Percentiles rank a stretch among this genome's conserved stretches.
Conservation (phyloP, 2,888 invertebrate genomes). For the Abrostola triplasia region DNA sequence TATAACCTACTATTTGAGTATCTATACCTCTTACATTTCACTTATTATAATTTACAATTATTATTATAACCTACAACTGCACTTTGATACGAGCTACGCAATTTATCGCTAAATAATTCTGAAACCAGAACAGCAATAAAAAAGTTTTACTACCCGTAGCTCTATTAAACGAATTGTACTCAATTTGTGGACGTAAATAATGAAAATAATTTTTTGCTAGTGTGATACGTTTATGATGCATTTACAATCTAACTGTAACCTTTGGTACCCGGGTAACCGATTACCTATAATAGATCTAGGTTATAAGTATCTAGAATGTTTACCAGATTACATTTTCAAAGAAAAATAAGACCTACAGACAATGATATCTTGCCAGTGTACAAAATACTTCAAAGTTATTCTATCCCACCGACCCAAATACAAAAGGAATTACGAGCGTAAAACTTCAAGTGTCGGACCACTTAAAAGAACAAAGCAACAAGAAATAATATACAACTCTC, state of each 20-base stretch:
- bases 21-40: too few species aligned
- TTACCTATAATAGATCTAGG: not conserved
- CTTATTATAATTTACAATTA: too few species aligned
- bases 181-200: not conserved
- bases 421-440: constrained; percentile 6
- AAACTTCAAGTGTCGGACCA: constrained; percentile 7
- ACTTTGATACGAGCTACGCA: too few species aligned
- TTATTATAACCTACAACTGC: too few species aligned
- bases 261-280: too few species aligned
- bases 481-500: constrained; percentile 11
- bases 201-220: not conserved
- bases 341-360: not conserved
- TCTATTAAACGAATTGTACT: not conserved
- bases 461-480: constrained; percentile 36
- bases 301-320: not conserved
- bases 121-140: not conserved
- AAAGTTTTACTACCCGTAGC: not conserved
- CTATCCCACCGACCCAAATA: not conserved
- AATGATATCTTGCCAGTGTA: not conserved
- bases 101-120: not conserved
- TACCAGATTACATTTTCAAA: too few species aligned
- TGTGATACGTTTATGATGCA: not conserved
- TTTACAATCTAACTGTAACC: too few species aligned
- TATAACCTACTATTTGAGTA: too few species aligned
- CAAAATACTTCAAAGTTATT: constrained; percentile 7